A percentile compares a stretch with the other conserved stretches of the same genome.
These are phyloP conservation scores for Anoplopoma fimbria DNA, from an alignment of 2,113 vertebrate species.

Conservation along the genomic window DNA sequence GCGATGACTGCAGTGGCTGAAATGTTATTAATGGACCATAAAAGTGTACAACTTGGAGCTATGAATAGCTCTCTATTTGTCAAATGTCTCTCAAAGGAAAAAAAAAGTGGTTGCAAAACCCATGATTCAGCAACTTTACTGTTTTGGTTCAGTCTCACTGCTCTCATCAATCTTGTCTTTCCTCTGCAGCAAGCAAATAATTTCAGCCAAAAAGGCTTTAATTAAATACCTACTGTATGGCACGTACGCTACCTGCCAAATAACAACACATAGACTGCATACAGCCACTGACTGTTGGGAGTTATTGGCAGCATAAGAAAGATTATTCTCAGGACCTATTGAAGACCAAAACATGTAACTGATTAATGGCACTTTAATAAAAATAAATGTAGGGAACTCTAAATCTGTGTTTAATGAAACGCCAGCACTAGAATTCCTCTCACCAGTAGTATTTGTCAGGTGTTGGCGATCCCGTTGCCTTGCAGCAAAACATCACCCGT, in stretches of 20 bases:
- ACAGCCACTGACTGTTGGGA: neutral
- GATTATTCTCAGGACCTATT: neutral
- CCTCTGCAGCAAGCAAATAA: neutral
- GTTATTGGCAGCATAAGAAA: neutral
- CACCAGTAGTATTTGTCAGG: conserved; percentile 95
- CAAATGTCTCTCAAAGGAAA: neutral
- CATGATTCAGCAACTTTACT: neutral
- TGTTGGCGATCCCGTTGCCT: conserved; percentile 87
- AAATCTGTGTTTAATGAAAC: conserved; percentile 8
- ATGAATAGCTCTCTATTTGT: neutral
- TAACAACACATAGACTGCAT: neutral
- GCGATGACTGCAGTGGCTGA: neutral
- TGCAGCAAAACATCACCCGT: conserved; percentile 92
- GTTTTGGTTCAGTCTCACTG: neutral
- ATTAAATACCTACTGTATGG: neutral
- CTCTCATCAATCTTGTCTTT: neutral
- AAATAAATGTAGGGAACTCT: neutral
- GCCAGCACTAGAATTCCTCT: conserved; percentile 60
- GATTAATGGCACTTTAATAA: neutral
- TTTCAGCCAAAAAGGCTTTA: neutral
- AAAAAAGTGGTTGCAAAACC: neutral
- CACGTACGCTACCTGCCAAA: neutral
- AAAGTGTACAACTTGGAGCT: neutral
- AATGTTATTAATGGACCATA: neutral
- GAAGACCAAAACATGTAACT: neutral